Percentiles rank a stretch among this genome's conserved stretches.
Evolutionary conservation across 2,888 invertebrate genomes (phyloP).

Genomic region (Sthenelais limicola): DNA sequence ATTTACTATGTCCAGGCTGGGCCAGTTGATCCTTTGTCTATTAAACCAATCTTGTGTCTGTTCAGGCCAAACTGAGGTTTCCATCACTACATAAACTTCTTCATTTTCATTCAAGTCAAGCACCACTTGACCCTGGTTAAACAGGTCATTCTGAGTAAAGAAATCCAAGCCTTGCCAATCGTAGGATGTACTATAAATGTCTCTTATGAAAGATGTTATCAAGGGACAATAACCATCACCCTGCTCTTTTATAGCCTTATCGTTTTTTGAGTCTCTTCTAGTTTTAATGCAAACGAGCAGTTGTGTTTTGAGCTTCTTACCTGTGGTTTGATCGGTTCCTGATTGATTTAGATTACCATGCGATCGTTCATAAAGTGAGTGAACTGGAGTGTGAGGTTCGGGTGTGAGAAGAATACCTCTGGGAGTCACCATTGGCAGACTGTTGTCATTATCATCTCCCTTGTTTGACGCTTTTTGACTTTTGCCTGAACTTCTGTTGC

Average conservation of each 20-base stretch:
- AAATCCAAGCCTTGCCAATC: conserved; percentile 29
- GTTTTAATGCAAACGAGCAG: conserved; percentile 16
- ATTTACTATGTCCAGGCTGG: not conserved
- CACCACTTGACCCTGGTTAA: not conserved
- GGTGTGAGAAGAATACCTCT: conserved; percentile 7
- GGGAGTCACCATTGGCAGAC: conserved; percentile 15
- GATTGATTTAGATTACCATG: not conserved
- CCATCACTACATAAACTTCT: conserved; percentile 25
- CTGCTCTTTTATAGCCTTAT: not conserved
- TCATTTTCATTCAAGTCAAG: not conserved
- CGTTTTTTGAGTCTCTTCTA: not conserved
- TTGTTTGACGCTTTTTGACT: no score
- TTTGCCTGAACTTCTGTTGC: no score
- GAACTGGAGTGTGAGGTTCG: not conserved
- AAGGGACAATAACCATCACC: not conserved
- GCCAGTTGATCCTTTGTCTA: not conserved
- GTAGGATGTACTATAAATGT: not conserved
- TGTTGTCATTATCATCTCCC: not conserved
- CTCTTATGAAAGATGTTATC: not conserved
- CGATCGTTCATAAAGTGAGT: not conserved
- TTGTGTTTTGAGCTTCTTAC: no score
- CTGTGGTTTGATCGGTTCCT: not conserved
- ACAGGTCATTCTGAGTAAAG: not conserved
- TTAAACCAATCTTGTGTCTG: conserved; percentile 10
- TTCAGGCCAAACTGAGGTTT: conserved; percentile 5